phyloP scores from a whole-genome alignment of 2,888 invertebrate genomes.

The Alentia gelatinosa region DNA sequence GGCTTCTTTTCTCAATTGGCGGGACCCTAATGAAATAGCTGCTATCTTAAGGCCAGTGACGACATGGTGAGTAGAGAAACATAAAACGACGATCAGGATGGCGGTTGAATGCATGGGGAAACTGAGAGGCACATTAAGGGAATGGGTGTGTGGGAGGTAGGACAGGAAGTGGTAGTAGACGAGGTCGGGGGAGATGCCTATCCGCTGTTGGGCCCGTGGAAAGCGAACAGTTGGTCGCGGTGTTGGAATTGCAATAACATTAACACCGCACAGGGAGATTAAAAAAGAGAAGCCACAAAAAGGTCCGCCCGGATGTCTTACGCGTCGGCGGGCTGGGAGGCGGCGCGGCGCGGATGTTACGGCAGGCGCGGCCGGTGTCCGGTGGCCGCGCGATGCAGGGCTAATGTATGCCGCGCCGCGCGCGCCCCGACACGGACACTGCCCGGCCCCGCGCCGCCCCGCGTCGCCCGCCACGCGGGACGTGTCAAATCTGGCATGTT shows the following conservation, averaged over 20 bases:
- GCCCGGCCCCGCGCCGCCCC: background rate
- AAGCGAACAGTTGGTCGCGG: background rate
- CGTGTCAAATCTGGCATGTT: constrained; percentile 43
- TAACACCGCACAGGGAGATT: background rate
- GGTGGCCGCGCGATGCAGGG: background rate
- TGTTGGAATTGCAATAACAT: background rate
- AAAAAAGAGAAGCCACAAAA: background rate
- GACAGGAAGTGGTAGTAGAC: no score
- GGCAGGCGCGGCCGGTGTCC: constrained; percentile 1
- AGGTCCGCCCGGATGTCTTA: background rate
- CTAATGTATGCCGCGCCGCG: constrained; percentile 2
- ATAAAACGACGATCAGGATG: no score
- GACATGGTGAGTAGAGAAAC: no score
- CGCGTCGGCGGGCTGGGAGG: background rate
- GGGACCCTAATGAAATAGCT: no score
- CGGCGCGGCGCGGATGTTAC: background rate
- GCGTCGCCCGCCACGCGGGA: background rate
- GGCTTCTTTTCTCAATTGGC: no score
- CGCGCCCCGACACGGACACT: background rate
- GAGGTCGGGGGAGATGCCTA: no score
- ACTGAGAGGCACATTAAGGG: no score
- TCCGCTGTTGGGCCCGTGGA: no score
- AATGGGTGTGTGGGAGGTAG: no score
- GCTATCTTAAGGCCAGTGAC: no score
- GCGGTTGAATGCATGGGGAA: no score